These are phyloP conservation scores for Streblospio benedicti DNA, from an alignment of 1,140 invertebrate species.

Conservation along the genomic window DNA sequence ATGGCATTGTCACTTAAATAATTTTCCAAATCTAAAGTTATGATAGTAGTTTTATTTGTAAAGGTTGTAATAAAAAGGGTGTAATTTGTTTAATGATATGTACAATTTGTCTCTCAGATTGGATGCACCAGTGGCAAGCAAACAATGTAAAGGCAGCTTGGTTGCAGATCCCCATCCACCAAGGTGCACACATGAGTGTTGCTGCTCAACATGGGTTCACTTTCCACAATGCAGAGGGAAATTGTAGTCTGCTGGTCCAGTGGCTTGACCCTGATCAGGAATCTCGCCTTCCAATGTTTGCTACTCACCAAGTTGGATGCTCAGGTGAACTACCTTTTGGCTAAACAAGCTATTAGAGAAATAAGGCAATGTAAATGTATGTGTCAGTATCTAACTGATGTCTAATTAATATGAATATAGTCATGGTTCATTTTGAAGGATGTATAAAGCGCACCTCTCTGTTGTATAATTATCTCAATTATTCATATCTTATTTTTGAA, in stretches of 20 bases:
- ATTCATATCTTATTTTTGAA: conserved; percentile 13
- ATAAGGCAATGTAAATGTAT: neutral
- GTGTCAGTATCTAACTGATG: neutral
- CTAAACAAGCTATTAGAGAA: neutral
- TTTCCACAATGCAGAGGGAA: conserved; percentile 75
- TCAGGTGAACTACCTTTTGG: conserved; percentile 25
- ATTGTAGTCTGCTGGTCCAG: conserved; percentile 66
- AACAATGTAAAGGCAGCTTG: conserved; percentile 37
- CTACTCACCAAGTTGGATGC: conserved; percentile 66
- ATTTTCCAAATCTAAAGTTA: too few relatives aligned
- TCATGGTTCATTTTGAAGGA: neutral
- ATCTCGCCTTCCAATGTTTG: conserved; percentile 65
- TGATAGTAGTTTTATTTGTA: too few relatives aligned
- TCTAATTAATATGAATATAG: neutral
- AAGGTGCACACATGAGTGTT: conserved; percentile 23
- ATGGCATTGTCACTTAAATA: too few relatives aligned
- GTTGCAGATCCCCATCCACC: conserved; percentile 27
- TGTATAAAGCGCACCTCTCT: neutral
- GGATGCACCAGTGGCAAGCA: too few relatives aligned
- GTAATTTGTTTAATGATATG: too few relatives aligned
- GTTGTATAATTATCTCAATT: neutral
- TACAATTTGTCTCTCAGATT: too few relatives aligned
- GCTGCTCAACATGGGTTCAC: conserved; percentile 62
- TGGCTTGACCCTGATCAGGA: conserved; percentile 61
- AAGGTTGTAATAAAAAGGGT: too few relatives aligned